A percentile compares a stretch with the other conserved stretches of the same genome.
phyloP scores from a whole-genome alignment of 2,888 invertebrate genomes.

The Protodeltote pygarga region DNA sequence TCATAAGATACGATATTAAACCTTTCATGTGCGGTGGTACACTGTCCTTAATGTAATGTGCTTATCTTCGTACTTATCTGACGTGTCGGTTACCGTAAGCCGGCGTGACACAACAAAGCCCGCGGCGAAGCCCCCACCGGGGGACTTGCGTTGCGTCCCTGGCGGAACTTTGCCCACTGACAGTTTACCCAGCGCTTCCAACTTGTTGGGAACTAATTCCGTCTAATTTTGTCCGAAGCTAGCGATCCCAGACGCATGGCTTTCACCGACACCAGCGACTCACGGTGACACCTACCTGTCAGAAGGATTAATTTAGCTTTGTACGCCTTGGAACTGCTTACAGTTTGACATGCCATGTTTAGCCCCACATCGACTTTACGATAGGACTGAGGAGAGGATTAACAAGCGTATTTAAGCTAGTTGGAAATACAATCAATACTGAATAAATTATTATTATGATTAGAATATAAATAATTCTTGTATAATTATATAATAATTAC shows the following conservation, averaged over 20 bases:
- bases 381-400: constrained; percentile 17
- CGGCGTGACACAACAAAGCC: constrained; percentile 52
- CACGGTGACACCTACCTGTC: constrained; percentile 60
- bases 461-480: too few relatives aligned
- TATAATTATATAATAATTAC: too few relatives aligned
- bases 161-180: constrained; percentile 56
- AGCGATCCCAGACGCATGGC: constrained; percentile 54
- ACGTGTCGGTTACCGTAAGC: constrained; percentile 49
- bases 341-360: constrained; percentile 50
- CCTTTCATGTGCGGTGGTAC: constrained; percentile 23
- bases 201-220: constrained; percentile 72
- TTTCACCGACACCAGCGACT: constrained; percentile 49
- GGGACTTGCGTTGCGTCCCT: constrained; percentile 49
- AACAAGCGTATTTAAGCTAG: constrained; percentile 22
- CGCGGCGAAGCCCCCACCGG: constrained; percentile 36
- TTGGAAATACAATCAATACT: constrained; percentile 10
- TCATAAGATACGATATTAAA: constrained; percentile 4
- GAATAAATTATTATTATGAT: constrained; percentile 15
- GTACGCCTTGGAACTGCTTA: constrained; percentile 53
- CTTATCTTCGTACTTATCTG: constrained; percentile 47
- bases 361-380: constrained; percentile 27
- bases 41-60: constrained; percentile 33
- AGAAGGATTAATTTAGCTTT: constrained; percentile 68
- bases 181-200: constrained; percentile 62
- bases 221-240: constrained; percentile 66